Base-by-base conservation (phyloP, 2,113 vertebrate genomes). In the Parus major region DNA sequence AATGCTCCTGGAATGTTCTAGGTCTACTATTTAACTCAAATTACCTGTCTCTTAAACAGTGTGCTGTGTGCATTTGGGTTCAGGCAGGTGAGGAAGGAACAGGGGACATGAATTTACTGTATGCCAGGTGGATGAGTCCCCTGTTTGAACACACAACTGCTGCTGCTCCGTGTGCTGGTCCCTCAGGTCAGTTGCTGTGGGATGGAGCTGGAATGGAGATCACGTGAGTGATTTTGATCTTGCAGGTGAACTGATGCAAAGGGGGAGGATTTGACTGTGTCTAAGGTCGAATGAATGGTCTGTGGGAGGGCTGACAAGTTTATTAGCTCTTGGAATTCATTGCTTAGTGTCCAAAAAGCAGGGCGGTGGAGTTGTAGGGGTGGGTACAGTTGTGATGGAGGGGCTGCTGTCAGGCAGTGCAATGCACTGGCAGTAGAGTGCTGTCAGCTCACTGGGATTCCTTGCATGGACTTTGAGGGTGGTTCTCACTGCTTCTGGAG, bases 111-210 rank as follows among this genome's bases (percentile, higher is more conserved):
- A 73, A 39, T 41, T 39, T 52, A 16, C 10, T 25, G 3, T 7
- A 2, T 56, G 44, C 33, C 12, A 11, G 13, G 24, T 36, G 33
- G 9, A 15, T 53, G 29, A 50, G 27, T 36, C 15, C 25, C 25
- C 20, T 27, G 5, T 66, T 50, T 42, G 84, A 81, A 46, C 11
- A 14, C 10, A 9, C 9, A 57, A 4, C 36, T 2, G 1, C 55
- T 77, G 57, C 42, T 73, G 10, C 20, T 49, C 20, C 9, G 2
- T 22, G 19, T 52, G 17, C 29, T 23, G 36, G 73, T 91, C 5
- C n/a, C 16, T 11, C 14, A 44, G 19, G 15, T 75, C 0, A 0
- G 33, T 57, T 72, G 68, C 55, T 72, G 49, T 1, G 0, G 33
- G 35, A 21, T 13, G 17, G 50, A 61, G 33, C 70, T 55, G 25